Percentiles rank a stretch among this genome's conserved stretches.
phyloP scores from a whole-genome alignment of 2,888 invertebrate genomes.

The Mycalesis mineus region DNA sequence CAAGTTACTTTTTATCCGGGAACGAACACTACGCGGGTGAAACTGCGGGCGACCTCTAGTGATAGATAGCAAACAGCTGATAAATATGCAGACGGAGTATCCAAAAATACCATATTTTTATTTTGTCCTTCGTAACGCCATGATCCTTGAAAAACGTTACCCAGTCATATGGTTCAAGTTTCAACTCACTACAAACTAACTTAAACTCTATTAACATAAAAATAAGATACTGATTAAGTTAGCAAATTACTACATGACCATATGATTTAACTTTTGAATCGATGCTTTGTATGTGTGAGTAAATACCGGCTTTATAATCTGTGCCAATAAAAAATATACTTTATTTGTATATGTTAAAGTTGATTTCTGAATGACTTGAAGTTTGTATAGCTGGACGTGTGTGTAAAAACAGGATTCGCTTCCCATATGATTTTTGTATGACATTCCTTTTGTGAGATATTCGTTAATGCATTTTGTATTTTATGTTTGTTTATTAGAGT shows the following conservation, averaged over 20 bases:
- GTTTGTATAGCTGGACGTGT: constrained; percentile 29
- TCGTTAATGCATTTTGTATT: constrained; percentile 30
- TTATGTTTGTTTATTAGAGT: constrained; percentile 25
- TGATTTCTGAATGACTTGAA: constrained; percentile 25
- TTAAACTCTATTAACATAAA: accelerated
- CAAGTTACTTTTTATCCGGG: too few species aligned
- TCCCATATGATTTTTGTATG: constrained; percentile 73
- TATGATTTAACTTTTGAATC: constrained; percentile 63
- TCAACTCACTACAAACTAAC: constrained; percentile 20
- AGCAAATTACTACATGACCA: constrained; percentile 37
- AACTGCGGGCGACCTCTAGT: too few species aligned
- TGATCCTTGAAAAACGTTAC: constrained; percentile 25
- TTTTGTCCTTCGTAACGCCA: constrained; percentile 15
- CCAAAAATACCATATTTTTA: constrained; percentile 10
- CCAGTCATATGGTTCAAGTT: constrained; percentile 24
- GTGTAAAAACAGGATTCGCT: constrained; percentile 62
- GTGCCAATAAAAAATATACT: constrained; percentile 19
- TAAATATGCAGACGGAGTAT: constrained; percentile 16
- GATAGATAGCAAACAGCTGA: constrained; percentile 14
- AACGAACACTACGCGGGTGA: too few species aligned
- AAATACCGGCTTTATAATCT: constrained; percentile 40
- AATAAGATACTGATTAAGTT: constrained; percentile 29
- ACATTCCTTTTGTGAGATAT: constrained; percentile 51
- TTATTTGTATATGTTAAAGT: constrained; percentile 6
- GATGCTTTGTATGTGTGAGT: constrained; percentile 44